Evolutionary conservation across 2,113 vertebrate species (phyloP), one percentile per base, ranked within the genome.

Genomic region (Pungitius pungitius): DNA sequence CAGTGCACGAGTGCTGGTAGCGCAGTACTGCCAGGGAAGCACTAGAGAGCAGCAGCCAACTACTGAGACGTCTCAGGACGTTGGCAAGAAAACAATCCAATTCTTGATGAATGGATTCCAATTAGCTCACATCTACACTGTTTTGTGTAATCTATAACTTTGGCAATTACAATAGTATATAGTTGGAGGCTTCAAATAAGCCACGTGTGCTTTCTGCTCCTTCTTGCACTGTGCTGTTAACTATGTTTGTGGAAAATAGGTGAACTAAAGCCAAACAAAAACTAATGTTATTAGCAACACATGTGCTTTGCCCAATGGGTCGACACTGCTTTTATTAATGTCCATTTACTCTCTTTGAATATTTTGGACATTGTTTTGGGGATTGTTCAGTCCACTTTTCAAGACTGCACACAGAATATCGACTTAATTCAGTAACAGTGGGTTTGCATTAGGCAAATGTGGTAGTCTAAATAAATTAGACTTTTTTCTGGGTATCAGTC

Each of bases 11-110:
- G 1, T 39, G 47, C 4, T 3, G 20, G 66, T 4, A 14, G 20
- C 33, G 64, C 45, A 70, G 52, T 81, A 61, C 45, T 30, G 0
- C 0, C 0, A 42, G 0, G 12, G 0, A 26, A 27, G 70, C 90
- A 73, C 87, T 73, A 88, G 90, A 65, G 63, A 35, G 85, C 72
- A 79, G 66, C 49, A 87, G 26, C 8, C 15, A 55, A 3, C 30
- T n/a, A 57, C 11, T 58, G 56, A 51, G 62, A 65, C 49, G 17
- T 49, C 15, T 51, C 12, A 1, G 4, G 9, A 18, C 51, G 37
- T 6, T 11, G 0, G 6, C 3, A 14, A 24, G 12, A 1, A 35
- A 57, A 39, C 54, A 55, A 76, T 45, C 14, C 24, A 20, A 59
- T 18, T 0, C 54, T 37, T 33, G 45, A 75, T 54, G 20, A 37